These are phyloP conservation scores for Adelges cooleyi DNA, from an alignment of 1,140 invertebrate species.

Conservation along the genomic window DNA sequence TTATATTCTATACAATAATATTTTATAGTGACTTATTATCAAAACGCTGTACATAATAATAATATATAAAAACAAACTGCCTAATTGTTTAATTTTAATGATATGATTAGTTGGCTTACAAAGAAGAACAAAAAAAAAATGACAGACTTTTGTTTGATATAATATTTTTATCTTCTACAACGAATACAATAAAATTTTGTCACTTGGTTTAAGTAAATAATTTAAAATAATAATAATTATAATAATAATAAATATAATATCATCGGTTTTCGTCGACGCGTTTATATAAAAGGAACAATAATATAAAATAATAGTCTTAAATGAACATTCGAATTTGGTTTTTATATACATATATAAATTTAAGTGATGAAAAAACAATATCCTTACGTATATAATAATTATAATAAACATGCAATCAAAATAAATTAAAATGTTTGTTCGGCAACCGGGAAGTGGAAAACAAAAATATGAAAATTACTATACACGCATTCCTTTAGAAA, in stretches of 20 bases:
- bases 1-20: too few relatives aligned
- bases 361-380: not conserved
- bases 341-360: not conserved
- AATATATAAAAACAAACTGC: slow-evolving; percentile 7
- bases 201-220: too few relatives aligned
- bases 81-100: slow-evolving; percentile 5
- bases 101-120: slow-evolving; percentile 17
- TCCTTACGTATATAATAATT: slow-evolving; percentile 1
- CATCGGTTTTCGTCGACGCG: not conserved
- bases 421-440: slow-evolving; percentile 24
- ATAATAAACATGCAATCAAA: not conserved
- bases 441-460: too few relatives aligned
- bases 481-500: too few relatives aligned
- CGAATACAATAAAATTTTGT: not conserved
- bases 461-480: too few relatives aligned
- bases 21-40: too few relatives aligned
- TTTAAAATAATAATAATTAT: too few relatives aligned
- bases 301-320: slow-evolving; percentile 23
- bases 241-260: too few relatives aligned
- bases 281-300: slow-evolving; percentile 25
- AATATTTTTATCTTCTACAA: not conserved
- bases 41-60: not conserved
- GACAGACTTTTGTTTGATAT: slow-evolving; percentile 14
- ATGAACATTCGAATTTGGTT: slow-evolving; percentile 3
- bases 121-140: slow-evolving; percentile 11